Evolutionary conservation across 1,140 invertebrate species (phyloP).

Genomic region (Diabrotica virgifera): DNA sequence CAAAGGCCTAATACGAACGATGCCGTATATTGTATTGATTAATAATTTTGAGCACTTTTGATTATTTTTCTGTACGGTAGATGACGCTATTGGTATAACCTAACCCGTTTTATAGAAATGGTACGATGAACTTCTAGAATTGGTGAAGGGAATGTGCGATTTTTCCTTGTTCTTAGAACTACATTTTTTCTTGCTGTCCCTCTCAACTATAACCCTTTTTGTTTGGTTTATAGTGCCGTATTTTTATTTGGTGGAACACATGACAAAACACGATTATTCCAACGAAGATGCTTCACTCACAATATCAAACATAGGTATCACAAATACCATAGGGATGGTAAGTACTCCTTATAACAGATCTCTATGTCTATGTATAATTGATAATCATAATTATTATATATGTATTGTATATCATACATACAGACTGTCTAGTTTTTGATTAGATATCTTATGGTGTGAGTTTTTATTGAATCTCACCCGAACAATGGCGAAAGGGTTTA

Average conservation of each 20-base stretch:
- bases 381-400: too few relatives aligned
- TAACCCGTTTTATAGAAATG: slow-evolving; percentile 62
- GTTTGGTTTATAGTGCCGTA: slow-evolving; percentile 90
- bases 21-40: too few relatives aligned
- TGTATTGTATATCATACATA: too few relatives aligned
- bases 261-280: slow-evolving; percentile 60
- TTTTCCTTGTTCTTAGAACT: slow-evolving; percentile 76
- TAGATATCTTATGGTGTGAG: too few relatives aligned
- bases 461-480: too few relatives aligned
- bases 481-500: too few relatives aligned
- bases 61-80: too few relatives aligned
- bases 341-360: slow-evolving; percentile 34
- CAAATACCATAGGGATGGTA: slow-evolving; percentile 88
- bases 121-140: slow-evolving; percentile 68
- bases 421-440: too few relatives aligned
- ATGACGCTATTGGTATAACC: slow-evolving; percentile 1
- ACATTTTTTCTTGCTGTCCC: slow-evolving; percentile 75
- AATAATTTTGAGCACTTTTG: too few relatives aligned
- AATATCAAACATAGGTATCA: slow-evolving; percentile 79
- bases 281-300: slow-evolving; percentile 72
- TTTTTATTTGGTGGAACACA: slow-evolving; percentile 78
- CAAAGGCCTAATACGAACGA: too few relatives aligned
- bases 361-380: too few relatives aligned
- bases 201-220: slow-evolving; percentile 82
- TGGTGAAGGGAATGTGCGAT: slow-evolving; percentile 72